Percentiles rank a stretch among this genome's conserved stretches.
These are phyloP conservation scores for Graptemys geographica DNA, from an alignment of 2,797 vertebrate species.

Conservation along the genomic window DNA sequence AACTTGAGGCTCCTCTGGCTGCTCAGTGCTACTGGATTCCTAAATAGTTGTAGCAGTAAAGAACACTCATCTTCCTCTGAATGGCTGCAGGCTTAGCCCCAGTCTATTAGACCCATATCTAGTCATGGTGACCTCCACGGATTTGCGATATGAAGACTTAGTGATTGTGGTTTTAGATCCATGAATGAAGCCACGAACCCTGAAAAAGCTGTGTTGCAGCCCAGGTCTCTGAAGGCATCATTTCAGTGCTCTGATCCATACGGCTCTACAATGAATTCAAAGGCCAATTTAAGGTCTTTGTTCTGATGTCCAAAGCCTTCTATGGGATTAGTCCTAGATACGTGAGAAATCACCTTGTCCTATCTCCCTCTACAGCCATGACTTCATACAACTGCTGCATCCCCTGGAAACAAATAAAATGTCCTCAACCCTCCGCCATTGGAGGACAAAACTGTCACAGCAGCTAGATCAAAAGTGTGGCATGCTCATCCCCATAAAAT, in stretches of 20 bases:
- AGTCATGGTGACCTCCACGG: background rate
- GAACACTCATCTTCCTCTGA: background rate
- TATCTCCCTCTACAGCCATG: background rate
- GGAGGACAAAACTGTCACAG: background rate
- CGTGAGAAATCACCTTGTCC: background rate
- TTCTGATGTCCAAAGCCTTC: background rate
- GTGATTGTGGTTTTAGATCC: background rate
- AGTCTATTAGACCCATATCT: no score
- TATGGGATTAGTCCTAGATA: background rate
- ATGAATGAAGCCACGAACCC: background rate
- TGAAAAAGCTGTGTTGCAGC: no score
- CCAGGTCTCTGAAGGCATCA: no score
- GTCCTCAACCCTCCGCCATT: no score
- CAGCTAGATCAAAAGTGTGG: background rate
- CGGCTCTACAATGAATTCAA: background rate
- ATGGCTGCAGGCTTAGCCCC: no score
- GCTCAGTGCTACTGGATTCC: background rate
- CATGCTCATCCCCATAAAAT: background rate
- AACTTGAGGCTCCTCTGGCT: no score
- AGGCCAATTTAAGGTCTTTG: background rate
- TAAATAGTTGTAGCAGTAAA: background rate
- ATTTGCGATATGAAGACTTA: background rate
- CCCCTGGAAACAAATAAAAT: background rate
- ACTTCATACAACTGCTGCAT: background rate
- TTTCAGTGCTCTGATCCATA: background rate